Conservation (phyloP, 1,140 invertebrate genomes). For the Lordiphosa collinella region DNA sequence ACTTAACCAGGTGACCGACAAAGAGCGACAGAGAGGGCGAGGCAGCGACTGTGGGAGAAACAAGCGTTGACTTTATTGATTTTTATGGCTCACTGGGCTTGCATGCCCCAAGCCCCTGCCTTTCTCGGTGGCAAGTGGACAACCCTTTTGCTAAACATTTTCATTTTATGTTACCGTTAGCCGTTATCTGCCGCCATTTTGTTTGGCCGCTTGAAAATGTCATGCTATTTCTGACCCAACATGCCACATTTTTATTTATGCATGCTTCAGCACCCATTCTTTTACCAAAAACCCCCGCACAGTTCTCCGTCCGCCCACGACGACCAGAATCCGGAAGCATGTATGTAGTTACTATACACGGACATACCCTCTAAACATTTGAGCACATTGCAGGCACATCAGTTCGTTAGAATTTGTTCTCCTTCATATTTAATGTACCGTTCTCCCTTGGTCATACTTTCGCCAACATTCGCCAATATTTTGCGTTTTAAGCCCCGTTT, state of each 20-base stretch:
- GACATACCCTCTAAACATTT: no score
- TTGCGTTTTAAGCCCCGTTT: no score
- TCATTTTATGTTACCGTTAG: constrained; percentile 48
- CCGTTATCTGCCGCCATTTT: constrained; percentile 60
- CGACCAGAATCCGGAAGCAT: no score
- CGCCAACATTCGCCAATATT: no score
- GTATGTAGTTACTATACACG: no score
- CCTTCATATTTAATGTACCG: no score
- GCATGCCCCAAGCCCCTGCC: constrained; percentile 1
- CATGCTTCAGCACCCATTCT: constrained; percentile 38
- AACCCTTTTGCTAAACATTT: constrained; percentile 66
- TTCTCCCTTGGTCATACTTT: no score
- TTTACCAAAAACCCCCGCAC: neutral
- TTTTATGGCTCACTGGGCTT: constrained; percentile 65
- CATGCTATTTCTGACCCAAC: constrained; percentile 75
- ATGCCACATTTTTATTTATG: constrained; percentile 75
- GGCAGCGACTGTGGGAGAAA: neutral
- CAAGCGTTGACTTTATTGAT: constrained; percentile 62
- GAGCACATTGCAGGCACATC: no score
- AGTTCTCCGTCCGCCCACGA: neutral
- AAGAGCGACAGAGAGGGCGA: constrained; percentile 13
- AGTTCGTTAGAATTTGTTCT: no score
- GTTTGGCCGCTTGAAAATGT: constrained; percentile 56
- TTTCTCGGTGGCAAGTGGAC: constrained; percentile 6
- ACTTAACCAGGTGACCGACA: constrained; percentile 53